Conservation (phyloP, 2,113 vertebrate species). For the Brachypodius melanocephalos region DNA sequence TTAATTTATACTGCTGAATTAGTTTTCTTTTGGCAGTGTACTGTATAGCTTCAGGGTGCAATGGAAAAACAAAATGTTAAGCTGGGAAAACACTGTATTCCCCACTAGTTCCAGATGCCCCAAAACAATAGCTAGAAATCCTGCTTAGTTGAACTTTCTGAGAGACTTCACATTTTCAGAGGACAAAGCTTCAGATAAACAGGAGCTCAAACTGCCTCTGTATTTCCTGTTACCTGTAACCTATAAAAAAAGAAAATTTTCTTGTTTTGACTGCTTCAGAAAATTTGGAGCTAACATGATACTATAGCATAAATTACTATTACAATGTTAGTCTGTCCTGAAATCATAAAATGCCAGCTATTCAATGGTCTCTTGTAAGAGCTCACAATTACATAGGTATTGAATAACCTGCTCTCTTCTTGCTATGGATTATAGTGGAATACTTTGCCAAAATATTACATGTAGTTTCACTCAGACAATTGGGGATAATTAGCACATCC, state of each 20-base stretch:
- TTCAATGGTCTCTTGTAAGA: neutral
- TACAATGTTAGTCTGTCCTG: neutral
- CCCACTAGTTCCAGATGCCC: slow-evolving; percentile 59
- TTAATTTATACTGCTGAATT: slow-evolving; percentile 58
- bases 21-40: slow-evolving; percentile 59
- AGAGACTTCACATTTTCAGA: neutral
- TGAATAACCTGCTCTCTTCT: neutral
- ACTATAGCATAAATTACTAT: neutral
- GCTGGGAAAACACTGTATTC: slow-evolving; percentile 31
- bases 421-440: neutral
- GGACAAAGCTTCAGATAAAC: neutral
- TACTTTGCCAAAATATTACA: neutral
- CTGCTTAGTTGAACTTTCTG: neutral
- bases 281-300: neutral
- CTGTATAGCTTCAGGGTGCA: slow-evolving; percentile 49
- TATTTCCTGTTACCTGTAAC: neutral
- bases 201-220: neutral
- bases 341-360: neutral
- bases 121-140: slow-evolving; percentile 54
- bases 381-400: neutral
- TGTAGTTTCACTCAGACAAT: neutral
- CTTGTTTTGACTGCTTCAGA: neutral
- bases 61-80: slow-evolving; percentile 56
- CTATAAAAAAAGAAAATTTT: neutral
- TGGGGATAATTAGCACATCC: neutral